These are phyloP conservation scores for Arizona elegans DNA, from an alignment of 2,113 vertebrate genomes.

Conservation along the genomic window DNA sequence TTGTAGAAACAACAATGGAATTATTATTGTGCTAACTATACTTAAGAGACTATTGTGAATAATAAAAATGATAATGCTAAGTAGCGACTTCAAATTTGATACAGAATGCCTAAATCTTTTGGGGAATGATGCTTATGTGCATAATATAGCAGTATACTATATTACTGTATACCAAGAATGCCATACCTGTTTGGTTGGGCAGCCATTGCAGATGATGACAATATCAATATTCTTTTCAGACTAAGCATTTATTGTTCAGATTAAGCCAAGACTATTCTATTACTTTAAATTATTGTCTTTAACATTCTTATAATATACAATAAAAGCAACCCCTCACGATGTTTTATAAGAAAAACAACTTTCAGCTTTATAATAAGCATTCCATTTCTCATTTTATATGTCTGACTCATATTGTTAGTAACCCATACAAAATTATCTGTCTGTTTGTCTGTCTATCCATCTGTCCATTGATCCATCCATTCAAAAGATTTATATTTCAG, in stretches of 20 bases:
- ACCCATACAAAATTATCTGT: conserved; percentile 12
- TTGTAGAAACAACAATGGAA: background rate
- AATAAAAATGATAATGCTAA: background rate
- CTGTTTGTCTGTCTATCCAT: background rate
- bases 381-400: conserved; percentile 42
- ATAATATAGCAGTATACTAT: background rate
- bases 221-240: background rate
- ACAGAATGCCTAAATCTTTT: background rate
- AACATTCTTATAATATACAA: background rate
- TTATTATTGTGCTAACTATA: background rate
- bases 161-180: background rate
- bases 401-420: conserved; percentile 37
- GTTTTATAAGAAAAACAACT: background rate
- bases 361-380: conserved; percentile 36
- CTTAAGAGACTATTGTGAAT: background rate
- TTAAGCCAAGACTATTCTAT: background rate
- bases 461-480: background rate
- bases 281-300: background rate
- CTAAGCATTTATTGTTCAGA: background rate
- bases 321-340: background rate
- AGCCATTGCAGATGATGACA: background rate
- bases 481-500: background rate
- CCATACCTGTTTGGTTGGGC: background rate
- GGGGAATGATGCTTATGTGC: background rate
- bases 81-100: background rate